A percentile compares a stretch with the other conserved stretches of the same genome.
These are phyloP conservation scores for Corythornis madagascariensis DNA, from an alignment of 2,113 vertebrate species.

Conservation along the genomic window DNA sequence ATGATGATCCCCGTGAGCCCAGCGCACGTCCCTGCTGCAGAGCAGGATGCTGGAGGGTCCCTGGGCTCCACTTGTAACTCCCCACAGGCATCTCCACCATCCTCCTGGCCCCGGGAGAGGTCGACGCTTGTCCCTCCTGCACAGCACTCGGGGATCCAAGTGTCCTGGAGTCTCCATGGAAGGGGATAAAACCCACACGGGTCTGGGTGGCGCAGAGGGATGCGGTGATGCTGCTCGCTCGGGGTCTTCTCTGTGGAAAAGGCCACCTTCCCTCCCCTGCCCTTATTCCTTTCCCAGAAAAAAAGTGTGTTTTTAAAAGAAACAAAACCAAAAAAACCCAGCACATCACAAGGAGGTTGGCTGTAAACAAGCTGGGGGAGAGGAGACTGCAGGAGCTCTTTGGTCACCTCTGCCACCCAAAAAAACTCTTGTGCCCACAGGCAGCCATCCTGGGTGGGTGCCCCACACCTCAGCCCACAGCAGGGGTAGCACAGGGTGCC, in stretches of 20 bases:
- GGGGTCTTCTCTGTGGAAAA: rapidly evolving
- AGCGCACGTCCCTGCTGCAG: rapidly evolving
- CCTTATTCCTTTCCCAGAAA: rapidly evolving
- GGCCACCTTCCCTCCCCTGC: neutral
- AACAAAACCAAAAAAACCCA: neutral
- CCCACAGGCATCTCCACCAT: rapidly evolving
- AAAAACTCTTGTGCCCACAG: neutral
- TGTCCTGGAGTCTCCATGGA: neutral
- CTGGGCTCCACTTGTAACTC: neutral
- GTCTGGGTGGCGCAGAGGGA: rapidly evolving
- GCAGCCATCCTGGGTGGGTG: neutral
- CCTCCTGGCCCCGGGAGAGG: neutral
- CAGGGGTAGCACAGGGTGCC: neutral
- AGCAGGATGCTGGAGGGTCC: neutral
- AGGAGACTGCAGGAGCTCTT: neutral
- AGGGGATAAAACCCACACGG: neutral
- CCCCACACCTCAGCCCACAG: rapidly evolving
- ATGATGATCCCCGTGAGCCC: rapidly evolving
- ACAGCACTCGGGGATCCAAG: rapidly evolving
- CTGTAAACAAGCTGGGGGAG: neutral
- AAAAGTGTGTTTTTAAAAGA: neutral
- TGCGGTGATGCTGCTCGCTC: rapidly evolving
- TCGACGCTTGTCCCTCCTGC: neutral
- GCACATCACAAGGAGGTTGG: rapidly evolving
- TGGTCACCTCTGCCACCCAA: neutral